Evolutionary conservation across 1,140 invertebrate species (phyloP).

Genomic region (Aricia agestis): DNA sequence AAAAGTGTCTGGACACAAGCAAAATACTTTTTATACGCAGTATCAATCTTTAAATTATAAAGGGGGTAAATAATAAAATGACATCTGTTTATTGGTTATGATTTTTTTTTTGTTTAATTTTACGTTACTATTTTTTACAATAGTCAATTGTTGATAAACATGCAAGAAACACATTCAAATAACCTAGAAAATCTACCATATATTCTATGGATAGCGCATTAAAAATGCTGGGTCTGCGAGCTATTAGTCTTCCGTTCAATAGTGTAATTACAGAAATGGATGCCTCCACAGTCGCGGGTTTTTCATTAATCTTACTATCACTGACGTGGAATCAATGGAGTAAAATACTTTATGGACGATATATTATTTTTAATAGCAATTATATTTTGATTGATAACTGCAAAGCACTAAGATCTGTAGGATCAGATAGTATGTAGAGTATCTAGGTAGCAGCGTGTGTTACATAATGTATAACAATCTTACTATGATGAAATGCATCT

Average conservation of each 20-base stretch:
- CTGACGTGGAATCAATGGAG: slow-evolving; percentile 5
- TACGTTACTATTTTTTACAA: no score
- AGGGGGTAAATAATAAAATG: no score
- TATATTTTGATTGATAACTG: slow-evolving; percentile 11
- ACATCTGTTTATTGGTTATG: no score
- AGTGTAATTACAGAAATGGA: slow-evolving; percentile 15
- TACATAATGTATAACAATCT: no score
- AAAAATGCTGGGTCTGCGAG: neutral
- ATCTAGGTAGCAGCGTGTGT: no score
- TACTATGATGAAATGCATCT: no score
- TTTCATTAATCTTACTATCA: slow-evolving; percentile 16
- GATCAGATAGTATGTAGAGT: neutral
- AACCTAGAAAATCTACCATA: neutral
- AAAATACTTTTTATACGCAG: no score
- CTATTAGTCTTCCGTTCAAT: slow-evolving; percentile 14
- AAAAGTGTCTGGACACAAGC: no score
- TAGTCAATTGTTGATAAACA: no score
- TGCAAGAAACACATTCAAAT: neutral
- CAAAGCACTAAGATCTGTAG: neutral
- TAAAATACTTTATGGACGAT: slow-evolving; percentile 1
- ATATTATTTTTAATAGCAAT: slow-evolving; percentile 15
- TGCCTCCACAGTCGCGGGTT: neutral
- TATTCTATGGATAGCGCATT: neutral
- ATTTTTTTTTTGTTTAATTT: no score
- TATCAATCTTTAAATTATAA: no score